Evolutionary conservation across 37 sponge, comb jelly and placozoan genomes (phyloP), one percentile per base, ranked within the genome.

Genomic region (Beroe ovata): DNA sequence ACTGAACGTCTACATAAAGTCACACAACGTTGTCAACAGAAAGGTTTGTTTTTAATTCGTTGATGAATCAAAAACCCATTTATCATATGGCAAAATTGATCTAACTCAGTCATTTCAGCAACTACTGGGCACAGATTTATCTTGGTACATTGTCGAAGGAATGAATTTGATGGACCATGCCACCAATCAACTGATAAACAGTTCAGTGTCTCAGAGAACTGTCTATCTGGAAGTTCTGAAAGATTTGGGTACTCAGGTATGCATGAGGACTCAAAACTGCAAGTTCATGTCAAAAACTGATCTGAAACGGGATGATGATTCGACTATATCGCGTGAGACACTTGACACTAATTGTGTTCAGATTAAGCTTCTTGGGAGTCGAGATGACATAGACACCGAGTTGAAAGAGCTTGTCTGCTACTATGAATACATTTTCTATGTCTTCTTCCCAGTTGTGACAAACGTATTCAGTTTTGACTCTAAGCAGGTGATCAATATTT

Each of bases 351-450:
- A n/a, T n/a, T n/a, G 16, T n/a, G 6, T 77, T 77, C 47, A 77
- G 84, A 77, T 77, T 8, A 77, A 77, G 47, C 28, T 77, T 42
- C 54, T 77, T 21, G 16, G 29, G 21, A 77, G 84, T 23, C 21
- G 84, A 40, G 84, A 77, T 21, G 84, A 77, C 21, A 54, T 77
- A 4, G 84, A 77, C 23, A 16, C 41, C 16, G 84, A 20, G 0
- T 40, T 77, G 47, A 77, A 77, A 35, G 84, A 77, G 16, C 84
- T 77, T 1, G 84, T 77, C 38, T 77, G 84, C 28, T 77, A 77
- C 47, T 77, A 77, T 54, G 84, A 77, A 42, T 77, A 77, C 84
- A 77, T 77, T n/a, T 77, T 77, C 54, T 77, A 42, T 23, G 84
- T 77, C 2, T 35, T 77, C 11, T 77, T 30, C 22, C 84, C 84